These are phyloP conservation scores for Cantharis rufa DNA, from an alignment of 2,888 invertebrate genomes.

Conservation along the genomic window DNA sequence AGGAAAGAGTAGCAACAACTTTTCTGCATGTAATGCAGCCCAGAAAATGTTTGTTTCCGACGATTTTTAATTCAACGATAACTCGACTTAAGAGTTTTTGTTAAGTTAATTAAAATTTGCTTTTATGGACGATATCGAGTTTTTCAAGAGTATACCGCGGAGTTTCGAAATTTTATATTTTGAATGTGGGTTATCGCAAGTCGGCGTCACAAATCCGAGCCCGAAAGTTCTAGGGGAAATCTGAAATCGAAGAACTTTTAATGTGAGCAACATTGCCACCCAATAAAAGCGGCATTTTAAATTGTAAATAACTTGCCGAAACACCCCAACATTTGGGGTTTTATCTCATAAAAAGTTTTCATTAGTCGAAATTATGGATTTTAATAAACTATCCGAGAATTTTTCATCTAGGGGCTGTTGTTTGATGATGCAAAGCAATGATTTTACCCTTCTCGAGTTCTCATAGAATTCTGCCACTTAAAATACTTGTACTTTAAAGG, in stretches of 20 bases:
- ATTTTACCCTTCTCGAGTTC: constrained; percentile 3
- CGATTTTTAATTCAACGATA: not conserved
- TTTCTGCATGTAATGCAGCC: not conserved
- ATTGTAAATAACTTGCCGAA: not conserved
- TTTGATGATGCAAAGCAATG: not conserved
- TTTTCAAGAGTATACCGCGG: not conserved
- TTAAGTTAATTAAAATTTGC: not conserved
- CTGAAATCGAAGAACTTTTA: not conserved
- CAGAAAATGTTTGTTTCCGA: not conserved
- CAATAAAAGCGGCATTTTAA: not conserved
- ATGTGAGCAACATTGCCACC: not conserved
- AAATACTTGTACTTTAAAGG: constrained; percentile 13
- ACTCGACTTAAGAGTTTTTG: not conserved
- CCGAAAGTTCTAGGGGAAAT: not conserved
- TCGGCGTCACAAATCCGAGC: not conserved
- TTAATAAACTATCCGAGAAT: not conserved
- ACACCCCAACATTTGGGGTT: not conserved
- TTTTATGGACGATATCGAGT: not conserved
- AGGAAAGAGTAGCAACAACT: not conserved
- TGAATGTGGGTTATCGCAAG: not conserved
- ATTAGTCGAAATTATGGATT: not conserved
- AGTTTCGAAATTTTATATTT: not conserved
- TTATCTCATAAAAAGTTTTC: not conserved
- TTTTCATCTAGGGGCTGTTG: not conserved
- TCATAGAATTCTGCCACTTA: constrained; percentile 17